Base-by-base conservation (phyloP, 2,888 invertebrate species). In the Papilio demoleus region DNA sequence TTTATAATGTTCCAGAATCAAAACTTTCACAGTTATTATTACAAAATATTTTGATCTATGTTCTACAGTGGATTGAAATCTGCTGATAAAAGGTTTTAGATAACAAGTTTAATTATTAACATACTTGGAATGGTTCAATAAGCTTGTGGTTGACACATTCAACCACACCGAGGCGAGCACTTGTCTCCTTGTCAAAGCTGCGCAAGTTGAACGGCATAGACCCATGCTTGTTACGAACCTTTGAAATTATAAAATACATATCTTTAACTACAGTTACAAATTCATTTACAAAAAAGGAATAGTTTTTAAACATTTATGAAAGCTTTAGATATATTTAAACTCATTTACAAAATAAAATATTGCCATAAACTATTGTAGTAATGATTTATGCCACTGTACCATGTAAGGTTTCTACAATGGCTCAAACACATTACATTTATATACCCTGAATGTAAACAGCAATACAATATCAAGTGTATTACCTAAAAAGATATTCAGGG, bases 71-170 rank as follows among this genome's bases (percentile, higher is more conserved):
- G 3, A 31, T 31, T 31, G 31, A 31, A 31, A 31, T 31, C 14
- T 14, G 38, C 38, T 38, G 2, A 38, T 14, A 11, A 38, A 0
- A 14, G 12, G 4, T 17, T 42, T 17, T 3, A 42, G 0, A 22
- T 17, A 71, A 62, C 56, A 42, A 1, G 6, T 9, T 40, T 62
- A 69, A 76, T 31, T 19, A 27, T 19, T 38, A 9, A n/a, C 31
- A 67, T 77, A 99, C 99, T 94, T 97, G 98, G 94, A 99, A 99
- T 70, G 99, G 99, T 88, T 99, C 98, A 81, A 99, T 97, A 77
- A 99, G 95, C 86, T 98, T 98, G 90, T 99, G 99, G 85, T 97
- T 98, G 70, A 99, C 97, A 93, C 99, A 99, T 90, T 99, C 99
- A 45, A 98, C 96, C 60, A 99, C 98, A 62, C 99, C 99, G 96